A percentile compares a stretch with the other conserved stretches of the same genome.
These are phyloP conservation scores for Mohoua ochrocephala DNA, from an alignment of 2,113 vertebrate species.

Conservation along the genomic window DNA sequence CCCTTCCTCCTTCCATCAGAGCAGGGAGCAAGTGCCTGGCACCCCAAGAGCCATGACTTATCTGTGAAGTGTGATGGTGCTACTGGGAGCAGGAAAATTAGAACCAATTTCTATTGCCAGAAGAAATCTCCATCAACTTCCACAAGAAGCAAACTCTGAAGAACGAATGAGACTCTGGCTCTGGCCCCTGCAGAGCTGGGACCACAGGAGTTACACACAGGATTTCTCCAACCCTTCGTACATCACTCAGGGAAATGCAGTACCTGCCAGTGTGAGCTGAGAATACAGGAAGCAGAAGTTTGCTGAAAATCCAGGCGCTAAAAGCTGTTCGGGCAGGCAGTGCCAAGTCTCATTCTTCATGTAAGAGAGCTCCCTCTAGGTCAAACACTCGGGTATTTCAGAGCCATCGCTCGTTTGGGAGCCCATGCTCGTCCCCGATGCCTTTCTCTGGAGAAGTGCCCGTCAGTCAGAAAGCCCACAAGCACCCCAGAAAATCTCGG, in stretches of 20 bases:
- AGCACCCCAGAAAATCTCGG: background rate
- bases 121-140: background rate
- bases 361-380: slow-evolving; percentile 70
- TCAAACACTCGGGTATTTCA: slow-evolving; percentile 60
- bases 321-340: background rate
- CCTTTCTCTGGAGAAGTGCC: background rate
- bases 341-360: slow-evolving; percentile 4
- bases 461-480: background rate
- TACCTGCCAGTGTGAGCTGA: background rate
- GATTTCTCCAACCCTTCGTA: background rate
- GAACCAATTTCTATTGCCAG: background rate
- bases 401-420: background rate
- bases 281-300: background rate
- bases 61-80: background rate
- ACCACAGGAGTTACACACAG: background rate
- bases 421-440: background rate
- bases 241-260: background rate
- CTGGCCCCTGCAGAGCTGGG: background rate
- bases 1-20: background rate
- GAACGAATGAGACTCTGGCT: fast-evolving
- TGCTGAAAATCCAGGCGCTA: background rate
- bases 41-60: background rate
- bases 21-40: background rate
- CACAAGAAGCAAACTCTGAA: background rate
- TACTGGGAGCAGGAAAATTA: background rate